Evolutionary conservation across 2,797 vertebrate genomes (phyloP).

Genomic region (Salarias fasciatus): DNA sequence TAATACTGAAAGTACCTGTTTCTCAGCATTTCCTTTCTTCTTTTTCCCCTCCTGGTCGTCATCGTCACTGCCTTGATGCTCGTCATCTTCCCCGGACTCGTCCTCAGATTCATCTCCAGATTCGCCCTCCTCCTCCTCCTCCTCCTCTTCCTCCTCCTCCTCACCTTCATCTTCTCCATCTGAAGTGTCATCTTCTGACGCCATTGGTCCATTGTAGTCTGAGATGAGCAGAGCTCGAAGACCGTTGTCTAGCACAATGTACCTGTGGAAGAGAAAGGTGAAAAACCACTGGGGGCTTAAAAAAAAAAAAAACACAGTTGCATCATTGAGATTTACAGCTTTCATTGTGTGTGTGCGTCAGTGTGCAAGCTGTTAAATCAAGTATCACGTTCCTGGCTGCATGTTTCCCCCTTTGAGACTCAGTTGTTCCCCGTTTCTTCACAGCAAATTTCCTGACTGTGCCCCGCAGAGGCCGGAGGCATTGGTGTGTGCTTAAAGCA

Average conservation of each 20-base stretch:
- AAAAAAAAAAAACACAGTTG: no score
- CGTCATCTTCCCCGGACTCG: constrained; percentile 78
- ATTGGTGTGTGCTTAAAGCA: constrained; percentile 57
- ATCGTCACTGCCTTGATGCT: constrained; percentile 80
- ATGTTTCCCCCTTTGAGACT: constrained; percentile 38
- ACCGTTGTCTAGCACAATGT: constrained; percentile 90
- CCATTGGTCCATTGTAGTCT: constrained; percentile 84
- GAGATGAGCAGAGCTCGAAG: constrained; percentile 93
- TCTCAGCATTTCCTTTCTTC: constrained; percentile 88
- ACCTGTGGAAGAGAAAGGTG: constrained; percentile 74
- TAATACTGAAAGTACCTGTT: constrained; percentile 82
- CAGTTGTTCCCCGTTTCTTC: constrained; percentile 30
- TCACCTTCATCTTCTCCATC: constrained; percentile 69
- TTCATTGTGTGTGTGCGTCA: constrained; percentile 6
- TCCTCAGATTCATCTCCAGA: constrained; percentile 81
- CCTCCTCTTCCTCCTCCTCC: constrained; percentile 78
- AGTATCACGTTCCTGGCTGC: constrained; percentile 30
- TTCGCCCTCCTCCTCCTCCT: constrained; percentile 84
- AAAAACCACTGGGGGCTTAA: constrained; percentile 8
- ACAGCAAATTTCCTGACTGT: constrained; percentile 35
- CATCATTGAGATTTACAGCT: constrained; percentile 6
- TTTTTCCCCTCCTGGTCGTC: constrained; percentile 84
- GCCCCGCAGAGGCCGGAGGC: constrained; percentile 51
- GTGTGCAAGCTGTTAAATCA: constrained; percentile 34
- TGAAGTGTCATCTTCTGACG: constrained; percentile 72